Percentiles rank a stretch among this genome's conserved stretches.
These are phyloP conservation scores for Corvus hawaiiensis DNA, from an alignment of 2,113 vertebrate species.

Conservation along the genomic window DNA sequence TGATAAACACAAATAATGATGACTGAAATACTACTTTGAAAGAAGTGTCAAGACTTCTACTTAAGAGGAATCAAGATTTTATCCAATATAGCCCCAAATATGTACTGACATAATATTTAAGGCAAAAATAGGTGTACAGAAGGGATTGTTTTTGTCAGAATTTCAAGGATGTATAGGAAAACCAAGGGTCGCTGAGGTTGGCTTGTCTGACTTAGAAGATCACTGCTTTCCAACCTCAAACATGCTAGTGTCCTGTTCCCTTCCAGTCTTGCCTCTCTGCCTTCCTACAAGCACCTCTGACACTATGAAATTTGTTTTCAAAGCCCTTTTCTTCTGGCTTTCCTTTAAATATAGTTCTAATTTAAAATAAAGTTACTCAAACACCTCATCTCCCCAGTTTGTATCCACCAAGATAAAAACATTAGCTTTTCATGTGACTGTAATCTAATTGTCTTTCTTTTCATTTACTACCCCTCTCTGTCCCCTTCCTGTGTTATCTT, in stretches of 20 bases:
- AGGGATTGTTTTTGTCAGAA: neutral
- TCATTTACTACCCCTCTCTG: constrained; percentile 9
- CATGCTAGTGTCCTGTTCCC: neutral
- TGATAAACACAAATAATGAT: neutral
- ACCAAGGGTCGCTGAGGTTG: neutral
- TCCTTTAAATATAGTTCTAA: neutral
- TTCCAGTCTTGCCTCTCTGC: neutral
- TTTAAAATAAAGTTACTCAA: neutral
- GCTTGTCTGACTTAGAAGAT: neutral
- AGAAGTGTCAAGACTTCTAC: neutral
- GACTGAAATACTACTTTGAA: neutral
- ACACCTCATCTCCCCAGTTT: neutral
- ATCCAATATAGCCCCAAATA: neutral
- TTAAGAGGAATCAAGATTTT: neutral
- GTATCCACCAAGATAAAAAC: neutral
- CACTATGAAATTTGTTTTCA: neutral
- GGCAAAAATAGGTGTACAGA: neutral
- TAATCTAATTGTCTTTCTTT: constrained; percentile 27
- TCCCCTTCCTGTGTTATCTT: constrained; percentile 42
- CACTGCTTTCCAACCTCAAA: neutral
- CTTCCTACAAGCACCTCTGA: neutral
- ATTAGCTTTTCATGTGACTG: constrained; percentile 34
- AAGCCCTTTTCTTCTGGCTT: neutral
- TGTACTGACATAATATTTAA: neutral
- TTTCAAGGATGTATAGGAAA: neutral